These are phyloP conservation scores for Parazoanthus darwini DNA, from an alignment of 92 coral and sea anemone genomes.

Conservation along the genomic window DNA sequence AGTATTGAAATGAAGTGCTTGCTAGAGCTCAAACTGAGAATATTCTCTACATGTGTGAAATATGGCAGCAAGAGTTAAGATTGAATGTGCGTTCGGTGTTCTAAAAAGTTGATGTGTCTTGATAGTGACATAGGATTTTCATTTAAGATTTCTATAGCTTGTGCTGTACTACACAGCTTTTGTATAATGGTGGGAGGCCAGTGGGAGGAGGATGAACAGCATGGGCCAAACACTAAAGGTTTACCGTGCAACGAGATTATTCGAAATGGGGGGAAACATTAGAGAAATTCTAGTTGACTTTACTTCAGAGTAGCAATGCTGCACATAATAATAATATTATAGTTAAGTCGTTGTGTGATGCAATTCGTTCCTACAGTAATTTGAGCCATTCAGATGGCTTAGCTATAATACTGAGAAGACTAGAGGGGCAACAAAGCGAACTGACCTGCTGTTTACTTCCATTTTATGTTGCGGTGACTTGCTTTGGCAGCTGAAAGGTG, in stretches of 20 bases:
- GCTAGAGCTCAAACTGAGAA: too few relatives aligned
- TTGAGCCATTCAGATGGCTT: background rate
- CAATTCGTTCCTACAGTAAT: background rate
- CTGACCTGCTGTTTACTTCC: background rate
- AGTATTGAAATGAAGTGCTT: too few relatives aligned
- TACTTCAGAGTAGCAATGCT: background rate
- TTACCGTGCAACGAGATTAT: slow-evolving; percentile 19
- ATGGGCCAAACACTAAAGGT: slow-evolving; percentile 6
- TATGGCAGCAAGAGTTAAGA: too few relatives aligned
- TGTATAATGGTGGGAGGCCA: too few relatives aligned
- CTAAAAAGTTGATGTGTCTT: too few relatives aligned
- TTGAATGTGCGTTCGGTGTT: too few relatives aligned
- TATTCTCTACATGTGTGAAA: too few relatives aligned
- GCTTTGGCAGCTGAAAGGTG: too few relatives aligned
- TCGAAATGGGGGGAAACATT: slow-evolving; percentile 47
- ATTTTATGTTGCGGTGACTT: background rate
- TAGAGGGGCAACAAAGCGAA: background rate
- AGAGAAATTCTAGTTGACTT: slow-evolving; percentile 31
- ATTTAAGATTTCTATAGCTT: too few relatives aligned
- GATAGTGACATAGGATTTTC: too few relatives aligned
- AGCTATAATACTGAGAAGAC: background rate
- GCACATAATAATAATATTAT: background rate
- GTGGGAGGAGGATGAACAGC: background rate
- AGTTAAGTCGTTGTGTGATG: slow-evolving; percentile 10
- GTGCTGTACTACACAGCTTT: too few relatives aligned